Evolutionary conservation across 1,140 invertebrate genomes (phyloP).

Genomic region (Thalassaphorura encarpata): DNA sequence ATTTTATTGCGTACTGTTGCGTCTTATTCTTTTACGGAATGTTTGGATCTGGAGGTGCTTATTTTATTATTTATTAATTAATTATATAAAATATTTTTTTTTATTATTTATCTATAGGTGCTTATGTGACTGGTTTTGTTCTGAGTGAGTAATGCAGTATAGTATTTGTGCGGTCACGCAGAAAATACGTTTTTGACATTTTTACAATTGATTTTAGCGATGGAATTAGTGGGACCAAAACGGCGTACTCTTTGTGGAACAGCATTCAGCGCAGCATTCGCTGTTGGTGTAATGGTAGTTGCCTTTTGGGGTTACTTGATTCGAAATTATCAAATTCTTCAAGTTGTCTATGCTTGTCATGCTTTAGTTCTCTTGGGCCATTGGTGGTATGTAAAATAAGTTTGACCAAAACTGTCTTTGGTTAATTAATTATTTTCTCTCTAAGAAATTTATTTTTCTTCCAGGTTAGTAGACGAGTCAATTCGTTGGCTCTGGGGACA

Average conservation of each 20-base stretch:
- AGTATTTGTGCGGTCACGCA: not conserved
- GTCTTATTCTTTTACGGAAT: conserved; percentile 30
- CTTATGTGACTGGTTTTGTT: conserved; percentile 32
- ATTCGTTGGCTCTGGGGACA: conserved; percentile 75
- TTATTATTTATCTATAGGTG: conserved; percentile 27
- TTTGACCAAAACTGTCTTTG: not conserved
- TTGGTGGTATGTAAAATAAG: conserved; percentile 48
- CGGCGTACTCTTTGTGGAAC: conserved; percentile 30
- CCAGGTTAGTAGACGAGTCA: conserved; percentile 67
- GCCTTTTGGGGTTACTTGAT: conserved; percentile 28
- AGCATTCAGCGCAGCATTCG: conserved; percentile 27
- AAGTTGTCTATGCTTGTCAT: conserved; percentile 68
- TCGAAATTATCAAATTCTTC: conserved; percentile 43
- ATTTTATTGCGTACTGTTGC: conserved; percentile 21
- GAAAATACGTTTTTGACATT: not conserved
- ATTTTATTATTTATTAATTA: too few relatives aligned
- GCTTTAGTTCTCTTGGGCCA: conserved; percentile 59
- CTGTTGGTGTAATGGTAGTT: conserved; percentile 29
- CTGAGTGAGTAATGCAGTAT: conserved; percentile 23
- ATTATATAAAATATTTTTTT: too few relatives aligned
- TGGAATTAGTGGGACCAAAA: conserved; percentile 29
- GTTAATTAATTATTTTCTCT: not conserved
- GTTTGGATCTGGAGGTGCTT: conserved; percentile 30
- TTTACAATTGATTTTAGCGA: conserved; percentile 19
- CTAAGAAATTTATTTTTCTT: not conserved